phyloP scores from a whole-genome alignment of 2,797 vertebrate genomes.

The Sandelia bainsii region DNA sequence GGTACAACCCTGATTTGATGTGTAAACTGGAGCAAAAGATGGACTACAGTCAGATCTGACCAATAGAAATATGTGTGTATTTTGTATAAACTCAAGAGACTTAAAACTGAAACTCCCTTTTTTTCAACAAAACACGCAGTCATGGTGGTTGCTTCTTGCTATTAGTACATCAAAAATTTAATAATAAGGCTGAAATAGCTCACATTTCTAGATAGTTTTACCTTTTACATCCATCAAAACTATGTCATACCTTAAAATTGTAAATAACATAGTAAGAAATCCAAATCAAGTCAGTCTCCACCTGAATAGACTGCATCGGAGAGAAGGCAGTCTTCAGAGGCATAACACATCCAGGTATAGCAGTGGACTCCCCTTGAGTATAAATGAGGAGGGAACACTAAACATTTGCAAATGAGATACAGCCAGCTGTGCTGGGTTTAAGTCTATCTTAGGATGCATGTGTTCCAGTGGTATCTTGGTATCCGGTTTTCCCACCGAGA shows the following conservation, averaged over 20 bases:
- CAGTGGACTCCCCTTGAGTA: constrained; percentile 15
- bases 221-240: not conserved
- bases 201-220: constrained; percentile 1
- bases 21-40: too few species aligned
- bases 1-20: too few species aligned
- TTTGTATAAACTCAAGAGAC: too few species aligned
- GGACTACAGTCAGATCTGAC: too few species aligned
- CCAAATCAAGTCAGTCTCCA: constrained; percentile 8
- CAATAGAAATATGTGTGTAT: too few species aligned
- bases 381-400: constrained; percentile 29
- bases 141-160: not conserved
- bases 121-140: not conserved
- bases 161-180: not conserved
- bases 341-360: constrained; percentile 29
- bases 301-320: constrained; percentile 12
- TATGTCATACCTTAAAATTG: constrained; percentile 29
- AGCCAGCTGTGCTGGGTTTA: constrained; percentile 27
- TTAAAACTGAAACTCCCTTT: too few species aligned
- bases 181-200: not conserved
- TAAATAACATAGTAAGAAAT: constrained; percentile 3
- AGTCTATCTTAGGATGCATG: constrained; percentile 29
- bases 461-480: constrained; percentile 5
- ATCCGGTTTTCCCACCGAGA: constrained; percentile 13
- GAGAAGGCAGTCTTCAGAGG: constrained; percentile 38
- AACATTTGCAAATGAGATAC: constrained; percentile 60